Evolutionary conservation across 2,888 invertebrate genomes (phyloP), one percentile per base, ranked within the genome.

Genomic region (Drosophila setosimentum): DNA sequence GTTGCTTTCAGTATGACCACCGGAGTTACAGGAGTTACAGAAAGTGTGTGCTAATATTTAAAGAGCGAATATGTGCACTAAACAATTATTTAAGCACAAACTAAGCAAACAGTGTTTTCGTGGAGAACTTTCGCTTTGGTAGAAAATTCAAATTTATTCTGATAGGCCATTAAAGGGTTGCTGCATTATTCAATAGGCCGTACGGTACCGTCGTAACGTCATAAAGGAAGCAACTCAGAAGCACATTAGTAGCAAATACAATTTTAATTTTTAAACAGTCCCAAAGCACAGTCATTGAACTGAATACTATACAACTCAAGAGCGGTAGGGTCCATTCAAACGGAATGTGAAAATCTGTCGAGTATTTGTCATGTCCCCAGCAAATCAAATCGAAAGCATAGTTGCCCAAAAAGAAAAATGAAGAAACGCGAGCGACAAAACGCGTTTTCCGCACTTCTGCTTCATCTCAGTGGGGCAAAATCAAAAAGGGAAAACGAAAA

Each of bases 231-330:
- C 68, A 80, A 32, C 49, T 65, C 72, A 80, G 66, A 72, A 65
- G 50, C 68, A 80, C n/a, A 80, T 80, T 80, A 77, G 80, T 72
- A 40, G 68, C 64, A 78, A 78, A 80, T 76, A 80, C 66, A 76
- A 80, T 68, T 68, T 72, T 72, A 78, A 78, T 76, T 62, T 78
- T 68, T 68, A 76, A 78, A 59, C 72, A 76, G 72, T 42, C 58
- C 10, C 30, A 58, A 54, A 51, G 53, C 53, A 60, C 63, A 66
- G 55, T 62, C 66, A 40, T 29, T 51, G 51, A 40, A 59, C 35
- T 68, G 55, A 30, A 27, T 30, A n/a, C 13, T 18, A 33, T 21
- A 32, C 18, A 65, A 37, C 68, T 54, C 37, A 55, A 53, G 63
- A 57, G 42, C 18, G 45, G 30, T 49, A 10, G 42, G 37, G 50